Evolutionary conservation across 1,140 invertebrate genomes (phyloP), one percentile per base, ranked within the genome.

Genomic region (Bombus difficillimus): DNA sequence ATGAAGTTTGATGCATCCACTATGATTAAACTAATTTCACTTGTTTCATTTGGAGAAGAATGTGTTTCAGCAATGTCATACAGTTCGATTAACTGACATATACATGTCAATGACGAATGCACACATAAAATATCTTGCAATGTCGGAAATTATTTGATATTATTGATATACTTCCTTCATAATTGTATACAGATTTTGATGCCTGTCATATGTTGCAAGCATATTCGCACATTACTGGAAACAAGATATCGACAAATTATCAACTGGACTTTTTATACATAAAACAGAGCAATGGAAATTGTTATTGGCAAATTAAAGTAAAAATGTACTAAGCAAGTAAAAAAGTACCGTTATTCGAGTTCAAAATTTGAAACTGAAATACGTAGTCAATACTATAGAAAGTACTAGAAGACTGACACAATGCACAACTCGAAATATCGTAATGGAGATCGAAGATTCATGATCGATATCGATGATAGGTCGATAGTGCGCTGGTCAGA

Each of bases 11-110:
- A 59, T 22, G 37, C 8, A n/a, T 15, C 57, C 62, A 77, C 62
- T 77, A 41, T 77, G 57, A 77, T 77, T 39, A 77, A 77, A 62
- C 57, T 34, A 77, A 62, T 41, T n/a, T 39, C 37, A 28, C 37
- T 59, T 15, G 57, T 77, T 77, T n/a, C 53, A 13, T 59, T 62
- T 77, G 39, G 18, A 15, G 18, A 13, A n/a, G 8, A 18, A 41
- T 4, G 9, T 12, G 4, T n/a, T 41, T 41, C 37, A 28, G 9
- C 12, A 47, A 39, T 39, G 13, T 2, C 28, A 18, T 37, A 8
- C 53, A 39, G 34, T 62, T 62, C 25, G 10, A n/a, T 75, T 77
- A 62, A 37, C 12, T 22, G 13, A 34, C 13, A 41, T 34, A 76
- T 37, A 76, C 39, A 37, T 39, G 15, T 76, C 37, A 76, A 18